Percentiles rank a stretch among this genome's conserved stretches.
phyloP scores from a whole-genome alignment of 53 echinoderm and acorn worm species.

The Holothuria leucospilota region DNA sequence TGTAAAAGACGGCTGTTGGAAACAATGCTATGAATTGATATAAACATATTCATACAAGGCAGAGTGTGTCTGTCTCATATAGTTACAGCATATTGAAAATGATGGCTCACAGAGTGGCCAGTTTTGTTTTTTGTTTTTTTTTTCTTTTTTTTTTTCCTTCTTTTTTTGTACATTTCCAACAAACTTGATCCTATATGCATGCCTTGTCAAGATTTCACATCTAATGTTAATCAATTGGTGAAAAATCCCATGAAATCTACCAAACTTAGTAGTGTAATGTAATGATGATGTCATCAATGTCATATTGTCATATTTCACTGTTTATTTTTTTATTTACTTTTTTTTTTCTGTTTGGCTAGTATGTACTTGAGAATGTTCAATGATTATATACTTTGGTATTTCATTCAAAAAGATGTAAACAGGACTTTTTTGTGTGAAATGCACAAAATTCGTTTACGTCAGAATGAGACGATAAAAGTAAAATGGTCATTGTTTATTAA shows the following conservation, averaged over 20 bases:
- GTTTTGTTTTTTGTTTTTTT: no score
- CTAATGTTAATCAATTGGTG: background rate
- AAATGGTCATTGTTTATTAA: no score
- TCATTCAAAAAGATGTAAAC: no score
- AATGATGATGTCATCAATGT: conserved; percentile 29
- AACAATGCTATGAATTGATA: conserved; percentile 1
- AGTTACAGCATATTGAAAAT: no score
- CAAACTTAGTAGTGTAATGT: conserved; percentile 6
- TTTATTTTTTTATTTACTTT: conserved; percentile 22
- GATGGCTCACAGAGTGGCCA: no score
- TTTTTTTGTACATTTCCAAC: conserved; percentile 44
- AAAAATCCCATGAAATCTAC: background rate
- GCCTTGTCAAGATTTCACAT: conserved; percentile 35
- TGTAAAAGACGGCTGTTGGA: conserved; percentile 38
- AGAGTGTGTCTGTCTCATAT: no score
- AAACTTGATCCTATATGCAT: conserved; percentile 36
- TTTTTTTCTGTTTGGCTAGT: conserved; percentile 22
- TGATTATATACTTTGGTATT: no score
- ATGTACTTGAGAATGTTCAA: conserved; percentile 11
- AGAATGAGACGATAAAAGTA: no score
- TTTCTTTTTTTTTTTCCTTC: no score
- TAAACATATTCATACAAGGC: no score
- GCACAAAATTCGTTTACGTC: no score
- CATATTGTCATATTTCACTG: conserved; percentile 41
- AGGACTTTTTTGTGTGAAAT: no score